Evolutionary conservation across 2,888 invertebrate genomes (phyloP), one percentile per base, ranked within the genome.

Genomic region (Tanytarsus gracilentus): DNA sequence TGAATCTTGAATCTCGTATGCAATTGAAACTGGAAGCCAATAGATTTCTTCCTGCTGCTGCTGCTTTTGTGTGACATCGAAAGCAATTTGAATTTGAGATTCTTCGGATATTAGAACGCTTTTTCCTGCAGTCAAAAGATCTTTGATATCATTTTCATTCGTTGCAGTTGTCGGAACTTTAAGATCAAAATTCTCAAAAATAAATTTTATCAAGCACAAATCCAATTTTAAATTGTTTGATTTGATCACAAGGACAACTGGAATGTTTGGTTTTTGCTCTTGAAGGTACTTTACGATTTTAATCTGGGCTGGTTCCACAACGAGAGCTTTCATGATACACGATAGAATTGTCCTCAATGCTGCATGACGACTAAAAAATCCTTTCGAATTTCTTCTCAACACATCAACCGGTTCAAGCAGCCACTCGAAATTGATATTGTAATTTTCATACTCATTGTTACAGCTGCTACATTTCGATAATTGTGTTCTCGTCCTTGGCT

Each of bases 11-110:
- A 44, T 18, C 7, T 55, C 55, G 2, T 21, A 58, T 29, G 21
- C 48, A 6, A 58, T 58, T 29, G 58, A 27, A 11, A 58, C 27
- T 14, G 58, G 58, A 8, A 58, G 7, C 58, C 44, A 6, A 23
- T 40, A 48, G 30, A 58, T 48, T 23, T 58, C 26, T 6, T 40
- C 11, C 4, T 4, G 6, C 9, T 26, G 11, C 2, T 30, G 44
- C 4, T 25, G n/a, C n/a, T n/a, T 30, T 6, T 48, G 29, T 5
- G 14, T 40, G 23, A 21, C 27, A 4, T 29, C 30, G 6, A 58
- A 23, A 16, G 48, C 29, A 4, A 6, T 18, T 21, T 29, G 14
- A 27, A 58, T 30, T 11, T 58, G 40, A 18, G 8, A 3, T 26
- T 30, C 23, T 11, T 48, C 29, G 5, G 14, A 14, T 1, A 58